Evolutionary conservation across 2,888 invertebrate genomes (phyloP), one percentile per base, ranked within the genome.

Genomic region (Orthosia gracilis): DNA sequence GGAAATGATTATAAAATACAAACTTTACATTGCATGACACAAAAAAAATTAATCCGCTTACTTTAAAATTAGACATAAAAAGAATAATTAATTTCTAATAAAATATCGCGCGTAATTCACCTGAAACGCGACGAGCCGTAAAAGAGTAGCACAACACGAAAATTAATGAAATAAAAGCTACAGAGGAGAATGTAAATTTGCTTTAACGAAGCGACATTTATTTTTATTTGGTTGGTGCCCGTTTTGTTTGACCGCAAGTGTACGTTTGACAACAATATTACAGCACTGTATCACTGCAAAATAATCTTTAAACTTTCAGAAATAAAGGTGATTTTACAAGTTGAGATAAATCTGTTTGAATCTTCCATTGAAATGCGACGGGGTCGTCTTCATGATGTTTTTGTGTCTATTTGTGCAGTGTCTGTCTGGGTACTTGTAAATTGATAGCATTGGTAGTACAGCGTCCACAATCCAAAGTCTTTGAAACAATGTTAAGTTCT

Each of bases 121-220:
- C 86, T 88, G 85, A 62, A 84, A 87, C 73, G 76, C 76, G 77
- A 73, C 85, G 78, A 84, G 78, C 81, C 63, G 69, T 85, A 88
- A 90, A 89, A 89, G 85, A 89, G 88, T 88, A 83, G 73, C 80
- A 84, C 66, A 88, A 88, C 89, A 88, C 85, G 78, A 84, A 88
- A 89, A 88, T 90, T 91, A 92, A 91, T 90, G 88, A 92, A 93
- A 93, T 92, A 92, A 93, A 91, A 86, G 86, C 86, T 85, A 84
- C 85, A 89, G 80, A 91, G 92, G 90, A 91, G 94, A 93, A 94
- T 94, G 94, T 91, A 94, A 95, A 95, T 94, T 93, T 92, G 86
- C 89, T 93, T 91, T 94, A 94, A 95, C 94, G 94, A 95, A 94
- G 92, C 90, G 90, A 90, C 79, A 89, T 92, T 91, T 92, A 90